Evolutionary conservation across 2,888 invertebrate species (phyloP).

Genomic region (Ariolimax columbianus): DNA sequence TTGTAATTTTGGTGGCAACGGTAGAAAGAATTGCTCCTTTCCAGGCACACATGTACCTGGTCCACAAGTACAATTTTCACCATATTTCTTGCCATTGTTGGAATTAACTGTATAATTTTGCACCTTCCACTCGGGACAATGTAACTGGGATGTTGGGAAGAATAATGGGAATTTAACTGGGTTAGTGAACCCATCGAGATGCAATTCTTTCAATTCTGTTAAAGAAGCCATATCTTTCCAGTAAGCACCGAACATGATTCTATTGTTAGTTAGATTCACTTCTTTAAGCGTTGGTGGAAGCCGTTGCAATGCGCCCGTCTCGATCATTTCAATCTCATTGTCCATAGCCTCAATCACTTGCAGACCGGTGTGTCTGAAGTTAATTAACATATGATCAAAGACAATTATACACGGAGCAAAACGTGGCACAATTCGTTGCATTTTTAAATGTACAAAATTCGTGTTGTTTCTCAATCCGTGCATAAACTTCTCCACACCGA

Average conservation of each 20-base stretch:
- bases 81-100: neutral
- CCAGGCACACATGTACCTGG: neutral
- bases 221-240: constrained; percentile 44
- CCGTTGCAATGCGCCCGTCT: constrained; percentile 41
- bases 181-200: constrained; percentile 22
- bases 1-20: constrained; percentile 41
- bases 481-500: constrained; percentile 35
- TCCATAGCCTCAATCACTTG: constrained; percentile 43
- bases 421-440: constrained; percentile 24
- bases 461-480: constrained; percentile 38
- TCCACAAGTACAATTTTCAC: neutral
- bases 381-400: constrained; percentile 2
- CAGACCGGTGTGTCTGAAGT: constrained; percentile 38
- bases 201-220: constrained; percentile 21
- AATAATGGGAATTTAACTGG: neutral
- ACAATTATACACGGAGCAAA: constrained; percentile 42
- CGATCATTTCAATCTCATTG: constrained; percentile 53
- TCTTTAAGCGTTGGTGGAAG: constrained; percentile 44
- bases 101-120: neutral
- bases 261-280: constrained; percentile 37
- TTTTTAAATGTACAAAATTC: constrained; percentile 20
- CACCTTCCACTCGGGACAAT: neutral
- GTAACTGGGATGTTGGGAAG: neutral
- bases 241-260: constrained; percentile 46
- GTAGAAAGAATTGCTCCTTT: neutral